Evolutionary conservation across 2,888 invertebrate species (phyloP), one percentile per base, ranked within the genome.

Genomic region (Prosapia bicincta): DNA sequence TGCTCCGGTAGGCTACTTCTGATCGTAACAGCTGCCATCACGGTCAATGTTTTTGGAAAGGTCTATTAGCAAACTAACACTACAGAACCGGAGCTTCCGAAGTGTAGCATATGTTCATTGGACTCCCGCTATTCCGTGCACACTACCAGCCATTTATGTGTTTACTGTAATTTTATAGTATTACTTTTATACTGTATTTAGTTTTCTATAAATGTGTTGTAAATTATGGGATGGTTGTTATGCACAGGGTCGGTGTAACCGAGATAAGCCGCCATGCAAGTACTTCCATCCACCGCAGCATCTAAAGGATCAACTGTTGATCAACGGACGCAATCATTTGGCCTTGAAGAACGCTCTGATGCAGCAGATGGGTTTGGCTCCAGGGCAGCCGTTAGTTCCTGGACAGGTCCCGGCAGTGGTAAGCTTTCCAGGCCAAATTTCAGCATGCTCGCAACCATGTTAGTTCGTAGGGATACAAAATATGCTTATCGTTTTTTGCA

Each of bases 231-330:
- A 6, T 80, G 79, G 79, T 82, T 81, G 81, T 89, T 89, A n/a
- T n/a, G n/a, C n/a, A 9, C 91, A 99, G 99, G 99, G 99, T 85
- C 97, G 99, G 88, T 99, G 99, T 91, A 99, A 99, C 87, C 93
- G 99, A 84, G 99, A 99, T 88, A 99, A 99, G 87, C 99, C 99
- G 81, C 99, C 99, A 84, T 99, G 99, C 95, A 99, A 99, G 91
- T 99, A 99, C 89, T 98, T 99, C 89, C 99, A 99, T 89, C 99
- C 99, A 83, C 99, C 99, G 82, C 99, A 99, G 88, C 99, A 99
- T 88, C 91, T 99, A 84, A 98, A 99, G 90, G 99, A 99, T 89
- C 99, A 99, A 90, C 90, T 99, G 86, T 90, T 99, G 87, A 98
- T 99, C 90, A 99, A 99, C 89, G 99, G 99, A 82, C 91, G 98